Percentiles rank a stretch among this genome's conserved stretches.
Evolutionary conservation across 2,113 vertebrate genomes (phyloP).

Genomic region (Rhodinocichla rosea): DNA sequence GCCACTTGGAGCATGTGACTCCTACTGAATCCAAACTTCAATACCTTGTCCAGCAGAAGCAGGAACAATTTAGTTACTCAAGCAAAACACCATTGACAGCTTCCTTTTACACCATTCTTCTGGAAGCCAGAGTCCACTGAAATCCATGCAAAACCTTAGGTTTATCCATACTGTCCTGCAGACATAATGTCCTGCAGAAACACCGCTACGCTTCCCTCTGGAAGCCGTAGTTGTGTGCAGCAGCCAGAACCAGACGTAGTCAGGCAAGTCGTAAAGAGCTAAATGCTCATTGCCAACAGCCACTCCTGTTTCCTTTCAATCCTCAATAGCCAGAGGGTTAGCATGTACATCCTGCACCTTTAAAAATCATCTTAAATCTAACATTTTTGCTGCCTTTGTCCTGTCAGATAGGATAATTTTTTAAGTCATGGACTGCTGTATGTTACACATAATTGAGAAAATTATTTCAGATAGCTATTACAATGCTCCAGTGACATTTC

Average conservation of each 20-base stretch:
- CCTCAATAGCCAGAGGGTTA: background rate
- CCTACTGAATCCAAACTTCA: background rate
- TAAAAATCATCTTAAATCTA: background rate
- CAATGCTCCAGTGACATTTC: conserved; percentile 38
- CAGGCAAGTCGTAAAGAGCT: background rate
- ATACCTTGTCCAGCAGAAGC: background rate
- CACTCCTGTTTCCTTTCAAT: background rate
- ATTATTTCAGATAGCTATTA: conserved; percentile 15
- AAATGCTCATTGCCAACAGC: background rate
- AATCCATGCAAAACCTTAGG: background rate
- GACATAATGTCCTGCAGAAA: background rate
- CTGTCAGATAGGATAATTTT: conserved; percentile 13
- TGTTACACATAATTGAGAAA: conserved; percentile 40
- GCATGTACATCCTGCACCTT: background rate
- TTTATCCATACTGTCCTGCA: background rate
- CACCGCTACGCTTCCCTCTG: background rate
- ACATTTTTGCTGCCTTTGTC: background rate
- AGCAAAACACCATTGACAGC: background rate
- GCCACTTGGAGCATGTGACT: background rate
- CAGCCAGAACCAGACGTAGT: background rate
- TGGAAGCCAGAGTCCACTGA: background rate
- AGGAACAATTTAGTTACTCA: background rate
- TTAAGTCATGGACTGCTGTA: background rate
- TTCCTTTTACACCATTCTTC: background rate
- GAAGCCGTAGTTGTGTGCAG: background rate